A percentile compares a stretch with the other conserved stretches of the same genome.
These are phyloP conservation scores for Oxygymnocypris stewartii DNA, from an alignment of 2,113 vertebrate species.

Conservation along the genomic window DNA sequence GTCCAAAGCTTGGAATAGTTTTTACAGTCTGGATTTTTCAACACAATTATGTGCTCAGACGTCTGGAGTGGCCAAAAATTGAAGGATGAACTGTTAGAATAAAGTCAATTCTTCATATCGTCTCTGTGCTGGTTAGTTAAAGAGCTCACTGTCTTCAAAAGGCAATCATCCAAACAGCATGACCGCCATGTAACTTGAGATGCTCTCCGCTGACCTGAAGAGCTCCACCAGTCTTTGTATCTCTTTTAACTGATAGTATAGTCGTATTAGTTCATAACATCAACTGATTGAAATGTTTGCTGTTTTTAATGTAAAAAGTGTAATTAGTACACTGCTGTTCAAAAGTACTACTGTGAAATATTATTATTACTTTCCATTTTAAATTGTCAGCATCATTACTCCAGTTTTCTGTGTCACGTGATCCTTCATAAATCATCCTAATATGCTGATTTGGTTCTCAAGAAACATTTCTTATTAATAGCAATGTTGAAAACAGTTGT, in stretches of 20 bases:
- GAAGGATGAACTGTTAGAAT: not conserved
- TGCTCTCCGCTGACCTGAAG: conserved; percentile 21
- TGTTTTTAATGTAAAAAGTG: not conserved
- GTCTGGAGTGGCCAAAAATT: not conserved
- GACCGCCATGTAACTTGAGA: conserved; percentile 19
- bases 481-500: not conserved
- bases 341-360: not conserved
- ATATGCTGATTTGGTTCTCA: not conserved
- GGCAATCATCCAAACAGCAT: conserved; percentile 24
- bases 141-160: not conserved
- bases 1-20: not conserved
- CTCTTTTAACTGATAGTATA: not conserved
- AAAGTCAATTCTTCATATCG: conserved; percentile 5
- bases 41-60: conserved; percentile 16
- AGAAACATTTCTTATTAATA: not conserved
- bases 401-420: not conserved
- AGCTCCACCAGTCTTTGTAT: not conserved
- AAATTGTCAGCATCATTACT: not conserved
- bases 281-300: not conserved
- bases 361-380: not conserved
- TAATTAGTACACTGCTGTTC: not conserved
- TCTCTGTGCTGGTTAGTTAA: conserved; percentile 23
- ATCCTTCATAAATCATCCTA: not conserved
- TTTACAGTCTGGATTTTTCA: not conserved
- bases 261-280: not conserved